Evolutionary conservation across 2,888 invertebrate genomes (phyloP).

Genomic region (Aethes cnicana): DNA sequence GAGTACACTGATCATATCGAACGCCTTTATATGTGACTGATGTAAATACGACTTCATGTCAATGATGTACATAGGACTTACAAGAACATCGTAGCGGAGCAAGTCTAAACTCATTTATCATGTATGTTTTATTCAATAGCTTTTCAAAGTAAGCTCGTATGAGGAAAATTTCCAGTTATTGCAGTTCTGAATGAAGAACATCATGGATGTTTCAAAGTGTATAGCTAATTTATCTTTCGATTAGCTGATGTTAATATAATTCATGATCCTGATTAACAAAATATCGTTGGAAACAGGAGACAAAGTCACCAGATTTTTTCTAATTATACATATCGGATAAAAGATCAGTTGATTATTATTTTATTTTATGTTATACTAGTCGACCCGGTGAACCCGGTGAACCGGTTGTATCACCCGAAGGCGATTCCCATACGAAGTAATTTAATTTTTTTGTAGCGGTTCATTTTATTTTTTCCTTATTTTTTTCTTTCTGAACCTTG

Average conservation of each 20-base stretch:
- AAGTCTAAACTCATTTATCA: background rate
- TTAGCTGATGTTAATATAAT: conserved; percentile 14
- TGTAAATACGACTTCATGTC: background rate
- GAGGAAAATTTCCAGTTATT: too few species aligned
- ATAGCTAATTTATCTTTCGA: conserved; percentile 14
- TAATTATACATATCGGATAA: conserved; percentile 16
- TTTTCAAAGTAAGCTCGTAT: too few species aligned
- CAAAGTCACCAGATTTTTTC: conserved; percentile 15
- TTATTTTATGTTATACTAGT: too few species aligned
- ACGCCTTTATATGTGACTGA: conserved; percentile 13
- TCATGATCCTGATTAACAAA: conserved; percentile 6
- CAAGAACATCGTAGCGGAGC: background rate
- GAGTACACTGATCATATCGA: conserved; percentile 19
- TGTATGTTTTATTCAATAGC: conserved; percentile 13
- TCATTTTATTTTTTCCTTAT: too few species aligned
- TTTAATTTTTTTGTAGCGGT: too few species aligned
- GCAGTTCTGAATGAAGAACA: too few species aligned
- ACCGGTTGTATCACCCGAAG: too few species aligned
- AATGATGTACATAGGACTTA: background rate
- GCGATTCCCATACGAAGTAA: too few species aligned
- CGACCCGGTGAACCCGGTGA: too few species aligned
- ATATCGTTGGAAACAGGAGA: conserved; percentile 7
- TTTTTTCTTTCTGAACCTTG: too few species aligned
- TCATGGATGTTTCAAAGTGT: conserved; percentile 8
- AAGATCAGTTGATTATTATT: conserved; percentile 10